Base-by-base conservation (phyloP, 2,113 vertebrate genomes). In the Anseranas semipalmata region DNA sequence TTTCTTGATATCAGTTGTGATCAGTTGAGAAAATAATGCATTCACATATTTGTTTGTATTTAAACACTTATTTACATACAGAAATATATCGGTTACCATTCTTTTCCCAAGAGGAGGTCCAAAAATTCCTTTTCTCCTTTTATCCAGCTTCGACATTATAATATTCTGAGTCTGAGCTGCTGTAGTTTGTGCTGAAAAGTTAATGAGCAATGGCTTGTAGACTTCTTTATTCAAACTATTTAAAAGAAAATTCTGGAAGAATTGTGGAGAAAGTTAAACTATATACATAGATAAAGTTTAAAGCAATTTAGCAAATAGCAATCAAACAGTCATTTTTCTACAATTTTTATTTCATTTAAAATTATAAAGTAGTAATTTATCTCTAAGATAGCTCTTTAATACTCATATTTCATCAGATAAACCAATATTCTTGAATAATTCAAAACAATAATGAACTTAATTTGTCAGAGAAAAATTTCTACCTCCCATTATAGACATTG, bases 101-200 rank as follows among this genome's bases (percentile, higher is more conserved):
- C 95, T 99, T 92, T 99, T 99, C 86, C 99, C 99, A 81, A 98
- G 32, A 28, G 98, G 98, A 67, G 99, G 99, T 45, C 99, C 99
- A 53, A 98, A 99, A 76, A 99, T 96, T 88, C 98, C 99, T 95
- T 98, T 99, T 78, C 98, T 98, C 65, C 99, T 98, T 97, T 99
- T 99, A 94, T 99, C 99, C 87, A 99, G 87, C 92, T 99, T 99
- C 46, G 99, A 99, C 98, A 99, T 99, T 67, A 99, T 99, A 85
- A 99, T 99, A 95, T 98, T 99, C 96, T 99, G 99, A 55, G 98
- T 99, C 95, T 99, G 99, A 82, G 98, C 98, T 41, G 99, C 99
- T 58, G 99, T 99, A 33, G 99, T 99, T 97, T 99, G 99, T 66
- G 99, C 99, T 67, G 99, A 99, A 95, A 99, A 99, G 98, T 99